Evolutionary conservation across 2,888 invertebrate species (phyloP).

Genomic region (Silvanus unidentatus): DNA sequence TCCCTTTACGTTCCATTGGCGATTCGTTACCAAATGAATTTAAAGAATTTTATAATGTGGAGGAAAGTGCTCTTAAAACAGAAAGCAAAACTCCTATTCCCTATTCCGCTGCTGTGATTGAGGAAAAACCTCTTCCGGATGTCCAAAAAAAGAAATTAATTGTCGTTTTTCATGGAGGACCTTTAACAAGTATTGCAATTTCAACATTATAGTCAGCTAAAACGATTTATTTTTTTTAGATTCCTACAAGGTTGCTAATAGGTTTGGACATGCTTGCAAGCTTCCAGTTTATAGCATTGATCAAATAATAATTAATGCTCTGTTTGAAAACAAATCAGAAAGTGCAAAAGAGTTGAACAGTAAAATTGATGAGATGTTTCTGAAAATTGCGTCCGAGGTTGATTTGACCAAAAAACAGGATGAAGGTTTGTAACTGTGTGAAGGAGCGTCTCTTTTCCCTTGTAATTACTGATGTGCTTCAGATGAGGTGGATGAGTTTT

Average conservation of each 20-base stretch:
- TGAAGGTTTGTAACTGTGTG: conserved; percentile 18
- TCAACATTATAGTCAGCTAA: conserved; percentile 2
- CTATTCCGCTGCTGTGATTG: too few species aligned
- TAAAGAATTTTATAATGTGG: conserved; percentile 5
- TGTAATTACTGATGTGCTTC: neutral
- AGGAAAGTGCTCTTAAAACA: too few species aligned
- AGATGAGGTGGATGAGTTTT: conserved; percentile 33
- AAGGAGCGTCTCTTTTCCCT: neutral
- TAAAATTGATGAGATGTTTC: conserved; percentile 28
- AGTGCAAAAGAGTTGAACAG: conserved; percentile 31
- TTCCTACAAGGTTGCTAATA: conserved; percentile 34
- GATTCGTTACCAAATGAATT: conserved; percentile 35
- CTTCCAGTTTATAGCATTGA: conserved; percentile 52
- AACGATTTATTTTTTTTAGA: conserved; percentile 26
- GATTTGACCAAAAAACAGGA: conserved; percentile 18
- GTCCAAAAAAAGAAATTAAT: conserved; percentile 33
- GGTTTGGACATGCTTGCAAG: conserved; percentile 43
- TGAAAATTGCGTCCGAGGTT: conserved; percentile 21
- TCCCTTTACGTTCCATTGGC: conserved; percentile 41
- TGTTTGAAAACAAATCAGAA: conserved; percentile 29
- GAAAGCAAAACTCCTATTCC: too few species aligned
- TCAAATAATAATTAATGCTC: conserved; percentile 48
- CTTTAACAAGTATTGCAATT: conserved; percentile 38
- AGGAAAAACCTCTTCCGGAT: too few species aligned
- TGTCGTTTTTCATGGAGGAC: conserved; percentile 48